These are phyloP conservation scores for Nephrotoma guestfalica DNA, from an alignment of 2,888 invertebrate genomes.

Conservation along the genomic window DNA sequence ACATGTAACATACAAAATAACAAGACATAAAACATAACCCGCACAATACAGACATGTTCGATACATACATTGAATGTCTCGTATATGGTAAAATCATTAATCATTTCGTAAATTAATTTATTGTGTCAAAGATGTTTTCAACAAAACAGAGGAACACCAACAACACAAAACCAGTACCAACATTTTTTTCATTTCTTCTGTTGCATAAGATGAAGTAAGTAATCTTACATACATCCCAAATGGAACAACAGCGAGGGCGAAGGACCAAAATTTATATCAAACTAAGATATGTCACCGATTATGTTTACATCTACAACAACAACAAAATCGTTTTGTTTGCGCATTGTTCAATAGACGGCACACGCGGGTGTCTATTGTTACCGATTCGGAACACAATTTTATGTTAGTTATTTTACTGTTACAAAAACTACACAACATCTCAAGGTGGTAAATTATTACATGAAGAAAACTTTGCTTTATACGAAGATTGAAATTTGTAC, in stretches of 20 bases:
- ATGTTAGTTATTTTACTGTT: not conserved
- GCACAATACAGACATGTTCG: not conserved
- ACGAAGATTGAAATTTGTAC: not conserved
- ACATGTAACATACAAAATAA: not conserved
- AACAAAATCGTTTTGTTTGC: not conserved
- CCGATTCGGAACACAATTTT: not conserved
- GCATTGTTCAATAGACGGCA: not conserved
- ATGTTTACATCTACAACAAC: not conserved
- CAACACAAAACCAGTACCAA: not conserved
- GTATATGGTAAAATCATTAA: not conserved
- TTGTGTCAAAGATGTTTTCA: not conserved
- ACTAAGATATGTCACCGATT: not conserved
- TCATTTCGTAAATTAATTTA: constrained; percentile 1
- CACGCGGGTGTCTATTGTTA: constrained; percentile 2
- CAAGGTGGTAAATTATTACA: not conserved
- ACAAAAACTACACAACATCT: not conserved
- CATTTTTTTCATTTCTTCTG: not conserved
- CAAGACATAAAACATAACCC: not conserved
- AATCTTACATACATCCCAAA: not conserved
- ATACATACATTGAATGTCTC: not conserved
- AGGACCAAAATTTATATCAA: not conserved
- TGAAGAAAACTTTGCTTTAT: not conserved
- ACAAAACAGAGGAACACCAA: not conserved
- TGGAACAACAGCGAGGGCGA: not conserved
- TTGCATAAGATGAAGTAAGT: not conserved